Base-by-base conservation (phyloP, 2,113 vertebrate genomes). In the Coturnix japonica region DNA sequence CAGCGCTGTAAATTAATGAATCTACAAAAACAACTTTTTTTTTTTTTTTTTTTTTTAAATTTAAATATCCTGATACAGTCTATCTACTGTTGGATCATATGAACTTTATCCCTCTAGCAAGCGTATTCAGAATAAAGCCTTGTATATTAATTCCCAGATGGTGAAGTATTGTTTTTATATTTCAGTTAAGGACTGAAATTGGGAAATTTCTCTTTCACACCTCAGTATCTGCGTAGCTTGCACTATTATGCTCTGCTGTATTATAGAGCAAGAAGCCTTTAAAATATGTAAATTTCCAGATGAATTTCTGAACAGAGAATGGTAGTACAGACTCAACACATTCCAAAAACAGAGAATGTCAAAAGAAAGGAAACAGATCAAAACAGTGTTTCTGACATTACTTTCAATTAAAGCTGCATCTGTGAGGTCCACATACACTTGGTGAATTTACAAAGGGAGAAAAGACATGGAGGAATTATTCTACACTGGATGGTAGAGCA, bases 341-440 rank as follows among this genome's bases (percentile, higher is more conserved):
- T 93, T 85, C 56, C 92, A 92, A 95, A 95, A 94, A 51, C 83
- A 93, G 94, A 93, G 65, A 93, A 84, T 92, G 90, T 94, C 93
- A 96, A 96, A 96, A 95, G 93, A 95, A 95, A 94, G 57, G 89
- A 96, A 85, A 81, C 90, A 96, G 85, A 95, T 93, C 71, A 95
- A 97, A 96, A 95, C 81, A 81, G 74, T 69, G 17, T 71, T 96
- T 95, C 95, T 86, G 89, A 95, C 95, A 96, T 96, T 96, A 95
- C 95, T 96, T 96, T 97, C 95, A 96, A 96, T 97, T 96, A 97
- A 95, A 96, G 90, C 95, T 97, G 88, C 95, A 93, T 95, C 93
- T 95, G 87, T 95, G 95, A 95, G 95, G 95, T 96, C 96, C 96
- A 96, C 87, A 93, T 90, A 96, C 79, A 74, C 93, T 75, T 92